phyloP scores from a whole-genome alignment of 2,797 vertebrate genomes.

The Typhlichthys subterraneus region DNA sequence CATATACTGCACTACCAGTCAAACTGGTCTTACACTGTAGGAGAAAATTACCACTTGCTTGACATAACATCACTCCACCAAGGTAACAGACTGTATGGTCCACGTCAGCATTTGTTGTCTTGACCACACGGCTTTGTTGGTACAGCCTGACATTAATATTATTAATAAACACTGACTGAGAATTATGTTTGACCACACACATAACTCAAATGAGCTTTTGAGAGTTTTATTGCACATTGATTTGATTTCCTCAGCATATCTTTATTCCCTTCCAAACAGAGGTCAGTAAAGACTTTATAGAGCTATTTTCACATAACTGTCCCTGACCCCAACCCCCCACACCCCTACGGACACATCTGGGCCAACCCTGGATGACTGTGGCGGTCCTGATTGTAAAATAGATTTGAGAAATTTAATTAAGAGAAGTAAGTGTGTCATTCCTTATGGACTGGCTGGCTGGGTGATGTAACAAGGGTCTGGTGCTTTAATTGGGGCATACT shows the following conservation, averaged over 20 bases:
- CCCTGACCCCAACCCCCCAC: not conserved
- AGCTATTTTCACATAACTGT: conserved; percentile 22
- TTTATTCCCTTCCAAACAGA: not conserved
- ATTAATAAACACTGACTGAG: not conserved
- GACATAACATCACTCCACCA: conserved; percentile 4
- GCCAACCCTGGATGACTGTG: conserved; percentile 25
- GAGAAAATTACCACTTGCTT: no score
- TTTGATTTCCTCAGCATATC: conserved; percentile 5
- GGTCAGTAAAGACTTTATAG: not conserved
- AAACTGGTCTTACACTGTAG: not conserved
- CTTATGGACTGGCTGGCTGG: conserved; percentile 34
- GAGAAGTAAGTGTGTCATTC: conserved; percentile 45
- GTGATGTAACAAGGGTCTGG: conserved; percentile 38
- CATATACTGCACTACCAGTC: not conserved
- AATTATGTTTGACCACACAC: conserved; percentile 2
- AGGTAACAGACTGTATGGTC: not conserved
- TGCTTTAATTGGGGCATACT: conserved; percentile 55
- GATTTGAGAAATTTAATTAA: conserved; percentile 65
- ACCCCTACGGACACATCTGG: conserved; percentile 12
- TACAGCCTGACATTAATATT: not conserved
- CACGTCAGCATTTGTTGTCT: not conserved
- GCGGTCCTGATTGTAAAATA: conserved; percentile 47
- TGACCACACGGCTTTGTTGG: not conserved
- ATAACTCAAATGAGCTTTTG: not conserved
- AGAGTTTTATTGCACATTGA: conserved; percentile 16